A percentile compares a stretch with the other conserved stretches of the same genome.
phyloP scores from a whole-genome alignment of 2,797 vertebrate genomes.

The Acropternis orthonyx region DNA sequence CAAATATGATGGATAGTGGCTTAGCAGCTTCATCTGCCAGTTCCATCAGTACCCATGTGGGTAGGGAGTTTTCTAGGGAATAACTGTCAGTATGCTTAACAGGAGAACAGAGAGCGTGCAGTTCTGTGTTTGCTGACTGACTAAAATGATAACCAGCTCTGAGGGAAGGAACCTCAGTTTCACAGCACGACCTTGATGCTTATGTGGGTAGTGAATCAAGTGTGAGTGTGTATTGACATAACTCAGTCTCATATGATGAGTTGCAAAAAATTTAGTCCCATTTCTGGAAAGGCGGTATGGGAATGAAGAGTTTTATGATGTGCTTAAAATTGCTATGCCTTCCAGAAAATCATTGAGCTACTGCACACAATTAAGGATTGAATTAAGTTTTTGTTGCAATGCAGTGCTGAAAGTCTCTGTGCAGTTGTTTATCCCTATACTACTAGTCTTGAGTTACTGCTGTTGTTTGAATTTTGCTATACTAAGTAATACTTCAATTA shows the following conservation, averaged over 20 bases:
- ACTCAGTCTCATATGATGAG: not conserved
- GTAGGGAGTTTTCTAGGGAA: not conserved
- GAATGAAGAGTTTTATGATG: not conserved
- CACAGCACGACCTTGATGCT: not conserved
- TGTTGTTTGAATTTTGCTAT: not conserved
- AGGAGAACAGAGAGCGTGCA: not conserved
- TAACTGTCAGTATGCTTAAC: not conserved
- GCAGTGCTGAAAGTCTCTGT: not conserved
- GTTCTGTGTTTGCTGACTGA: not conserved
- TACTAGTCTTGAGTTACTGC: not conserved
- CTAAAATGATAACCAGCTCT: not conserved
- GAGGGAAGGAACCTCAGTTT: not conserved
- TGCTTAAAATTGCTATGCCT: not conserved
- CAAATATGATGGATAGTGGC: not conserved
- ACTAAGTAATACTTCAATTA: not conserved
- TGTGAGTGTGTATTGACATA: not conserved
- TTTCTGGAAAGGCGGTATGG: not conserved
- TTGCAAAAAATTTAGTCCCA: not conserved
- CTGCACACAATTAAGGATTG: fast-evolving
- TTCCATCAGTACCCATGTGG: not conserved
- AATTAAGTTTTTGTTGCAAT: not conserved
- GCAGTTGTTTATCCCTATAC: not conserved
- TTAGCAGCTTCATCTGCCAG: not conserved
- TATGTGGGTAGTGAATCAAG: not conserved
- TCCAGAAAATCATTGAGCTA: not conserved